phyloP scores from a whole-genome alignment of 92 coral and sea anemone species.

The Paramuricea clavata region DNA sequence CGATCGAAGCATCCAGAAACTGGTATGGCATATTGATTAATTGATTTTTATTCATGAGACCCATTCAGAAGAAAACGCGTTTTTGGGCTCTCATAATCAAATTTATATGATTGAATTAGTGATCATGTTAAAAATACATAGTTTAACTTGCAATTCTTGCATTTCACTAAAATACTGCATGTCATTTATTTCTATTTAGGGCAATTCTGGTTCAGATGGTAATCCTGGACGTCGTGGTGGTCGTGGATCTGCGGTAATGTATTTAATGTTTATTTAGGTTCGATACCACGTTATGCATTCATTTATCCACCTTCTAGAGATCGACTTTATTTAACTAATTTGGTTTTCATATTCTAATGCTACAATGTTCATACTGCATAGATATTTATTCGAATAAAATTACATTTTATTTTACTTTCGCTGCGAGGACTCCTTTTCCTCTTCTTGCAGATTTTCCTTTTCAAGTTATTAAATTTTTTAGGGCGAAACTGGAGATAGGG shows the following conservation, averaged over 20 bases:
- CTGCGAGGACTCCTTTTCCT: too few species aligned
- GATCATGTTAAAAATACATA: background rate
- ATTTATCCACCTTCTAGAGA: too few species aligned
- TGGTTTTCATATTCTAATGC: too few species aligned
- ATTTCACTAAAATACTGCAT: background rate
- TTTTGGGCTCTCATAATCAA: too few species aligned
- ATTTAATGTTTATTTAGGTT: background rate
- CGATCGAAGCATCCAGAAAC: too few species aligned
- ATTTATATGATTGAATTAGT: too few species aligned
- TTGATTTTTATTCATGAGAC: background rate
- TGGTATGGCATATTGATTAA: background rate
- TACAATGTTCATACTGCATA: too few species aligned
- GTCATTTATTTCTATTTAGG: background rate
- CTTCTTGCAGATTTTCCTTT: too few species aligned
- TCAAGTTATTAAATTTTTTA: background rate
- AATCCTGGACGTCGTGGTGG: constrained; percentile 19
- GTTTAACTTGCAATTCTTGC: background rate
- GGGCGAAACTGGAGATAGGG: constrained; percentile 3
- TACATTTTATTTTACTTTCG: too few species aligned
- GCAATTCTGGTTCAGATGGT: background rate
- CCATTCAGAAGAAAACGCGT: too few species aligned
- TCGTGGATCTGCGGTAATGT: constrained; percentile 1
- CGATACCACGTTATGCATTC: background rate
- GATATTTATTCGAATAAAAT: too few species aligned
- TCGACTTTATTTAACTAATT: too few species aligned